Percentiles rank a stretch among this genome's conserved stretches.
phyloP scores from a whole-genome alignment of 1,140 invertebrate species.

The Drosophila ficusphila region DNA sequence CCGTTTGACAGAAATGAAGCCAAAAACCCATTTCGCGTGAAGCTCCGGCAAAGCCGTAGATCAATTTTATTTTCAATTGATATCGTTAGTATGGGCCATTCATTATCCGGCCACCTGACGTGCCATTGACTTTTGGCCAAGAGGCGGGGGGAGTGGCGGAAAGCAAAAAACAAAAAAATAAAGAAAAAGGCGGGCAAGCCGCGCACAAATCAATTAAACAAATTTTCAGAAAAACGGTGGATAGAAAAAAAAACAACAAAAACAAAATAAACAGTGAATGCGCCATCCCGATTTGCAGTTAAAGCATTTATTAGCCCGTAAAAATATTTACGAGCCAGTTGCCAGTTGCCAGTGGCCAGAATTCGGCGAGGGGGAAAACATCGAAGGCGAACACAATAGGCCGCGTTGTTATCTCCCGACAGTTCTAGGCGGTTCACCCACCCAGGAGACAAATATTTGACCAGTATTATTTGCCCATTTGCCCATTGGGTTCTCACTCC shows the following conservation, averaged over 20 bases:
- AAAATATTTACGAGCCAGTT: constrained; percentile 51
- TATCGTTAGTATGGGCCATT: constrained; percentile 29
- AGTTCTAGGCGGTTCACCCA: not conserved
- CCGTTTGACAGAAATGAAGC: not conserved
- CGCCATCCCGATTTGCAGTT: constrained; percentile 48
- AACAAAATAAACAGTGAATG: constrained; percentile 22
- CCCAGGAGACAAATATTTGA: constrained; percentile 15
- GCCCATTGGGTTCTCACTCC: not conserved
- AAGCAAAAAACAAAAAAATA: not conserved
- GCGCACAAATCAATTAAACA: constrained; percentile 24
- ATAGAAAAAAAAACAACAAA: constrained; percentile 4
- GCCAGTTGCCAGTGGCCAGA: constrained; percentile 15
- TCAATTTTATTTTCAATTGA: constrained; percentile 52
- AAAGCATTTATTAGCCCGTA: constrained; percentile 63
- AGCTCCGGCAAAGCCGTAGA: constrained; percentile 24
- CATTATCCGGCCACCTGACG: constrained; percentile 47
- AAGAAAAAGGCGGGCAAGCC: not conserved
- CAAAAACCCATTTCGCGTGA: not conserved
- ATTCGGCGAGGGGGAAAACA: not conserved
- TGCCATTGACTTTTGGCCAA: constrained; percentile 49
- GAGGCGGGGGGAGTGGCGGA: not conserved
- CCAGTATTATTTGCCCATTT: constrained; percentile 2
- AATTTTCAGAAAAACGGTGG: not conserved
- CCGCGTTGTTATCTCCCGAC: not conserved
- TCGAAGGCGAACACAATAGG: not conserved